phyloP scores from a whole-genome alignment of 2,888 invertebrate genomes.

The Acheta domesticus region DNA sequence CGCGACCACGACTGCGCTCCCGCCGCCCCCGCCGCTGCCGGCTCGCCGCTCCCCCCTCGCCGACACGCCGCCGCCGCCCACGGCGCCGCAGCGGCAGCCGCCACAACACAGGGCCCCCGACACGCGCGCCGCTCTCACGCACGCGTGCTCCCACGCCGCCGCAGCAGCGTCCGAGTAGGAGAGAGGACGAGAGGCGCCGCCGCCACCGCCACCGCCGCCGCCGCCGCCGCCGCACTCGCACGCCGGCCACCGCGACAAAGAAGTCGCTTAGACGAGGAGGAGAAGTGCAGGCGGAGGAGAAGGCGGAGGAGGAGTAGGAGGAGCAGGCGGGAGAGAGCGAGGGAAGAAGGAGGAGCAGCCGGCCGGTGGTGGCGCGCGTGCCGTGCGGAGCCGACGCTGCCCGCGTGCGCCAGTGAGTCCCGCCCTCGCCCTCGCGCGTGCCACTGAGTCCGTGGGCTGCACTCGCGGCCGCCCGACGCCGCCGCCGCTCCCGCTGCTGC shows the following conservation, averaged over 20 bases:
- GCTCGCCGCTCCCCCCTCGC: not conserved
- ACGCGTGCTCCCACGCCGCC: not conserved
- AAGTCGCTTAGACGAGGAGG: not conserved
- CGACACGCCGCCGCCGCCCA: not conserved
- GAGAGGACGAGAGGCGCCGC: not conserved
- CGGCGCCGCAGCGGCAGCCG: too few species aligned
- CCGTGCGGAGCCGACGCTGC: not conserved
- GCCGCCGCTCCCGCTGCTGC: not conserved
- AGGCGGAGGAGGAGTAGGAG: not conserved
- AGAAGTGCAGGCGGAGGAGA: not conserved
- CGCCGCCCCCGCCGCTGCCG: not conserved
- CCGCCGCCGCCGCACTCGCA: too few species aligned
- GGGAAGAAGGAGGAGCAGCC: not conserved
- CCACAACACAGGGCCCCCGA: too few species aligned
- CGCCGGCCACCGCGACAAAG: too few species aligned
- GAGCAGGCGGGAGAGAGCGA: not conserved
- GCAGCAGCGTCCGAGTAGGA: not conserved
- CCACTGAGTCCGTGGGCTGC: not conserved
- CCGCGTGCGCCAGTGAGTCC: conserved; percentile 2
- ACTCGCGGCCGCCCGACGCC: not conserved
- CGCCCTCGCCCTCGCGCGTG: conserved; percentile 19
- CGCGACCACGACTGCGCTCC: not conserved
- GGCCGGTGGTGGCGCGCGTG: too few species aligned
- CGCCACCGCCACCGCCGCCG: too few species aligned
- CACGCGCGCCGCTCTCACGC: not conserved